phyloP scores from a whole-genome alignment of 2,888 invertebrate species.

The Cacoxenus indagator region DNA sequence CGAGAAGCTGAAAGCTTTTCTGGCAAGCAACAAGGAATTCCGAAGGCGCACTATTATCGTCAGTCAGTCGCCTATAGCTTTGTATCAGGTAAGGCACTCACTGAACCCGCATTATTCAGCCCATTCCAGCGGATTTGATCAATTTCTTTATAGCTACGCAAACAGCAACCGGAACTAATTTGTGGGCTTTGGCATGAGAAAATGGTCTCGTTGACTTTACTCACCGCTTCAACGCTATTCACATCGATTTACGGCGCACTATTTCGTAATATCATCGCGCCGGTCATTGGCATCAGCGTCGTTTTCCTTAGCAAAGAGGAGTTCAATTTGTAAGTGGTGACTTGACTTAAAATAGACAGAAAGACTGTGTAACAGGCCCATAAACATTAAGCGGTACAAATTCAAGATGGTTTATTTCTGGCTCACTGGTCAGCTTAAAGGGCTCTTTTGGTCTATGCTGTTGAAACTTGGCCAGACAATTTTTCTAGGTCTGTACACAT shows the following conservation, averaged over 20 bases:
- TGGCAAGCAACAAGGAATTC: slow-evolving; percentile 59
- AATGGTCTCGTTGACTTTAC: slow-evolving; percentile 62
- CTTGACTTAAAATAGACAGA: too few species aligned
- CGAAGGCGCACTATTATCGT: slow-evolving; percentile 65
- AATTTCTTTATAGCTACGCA: slow-evolving; percentile 59
- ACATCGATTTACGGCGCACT: slow-evolving; percentile 70
- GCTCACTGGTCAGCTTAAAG: too few species aligned
- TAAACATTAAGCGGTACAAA: too few species aligned
- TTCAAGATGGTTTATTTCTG: too few species aligned
- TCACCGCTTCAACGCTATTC: slow-evolving; percentile 68
- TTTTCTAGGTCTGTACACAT: too few species aligned
- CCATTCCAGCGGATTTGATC: neutral
- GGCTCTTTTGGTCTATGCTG: too few species aligned
- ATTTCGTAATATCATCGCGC: slow-evolving; percentile 69
- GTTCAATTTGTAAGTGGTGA: slow-evolving; percentile 67
- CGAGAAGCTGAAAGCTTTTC: slow-evolving; percentile 61
- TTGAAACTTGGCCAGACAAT: too few species aligned
- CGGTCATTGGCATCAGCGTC: slow-evolving; percentile 69
- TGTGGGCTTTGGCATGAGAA: slow-evolving; percentile 71
- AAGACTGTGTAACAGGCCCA: too few species aligned
- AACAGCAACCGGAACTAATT: slow-evolving; percentile 67
- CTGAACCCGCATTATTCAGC: neutral
- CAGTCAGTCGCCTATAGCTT: slow-evolving; percentile 67
- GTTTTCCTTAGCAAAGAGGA: slow-evolving; percentile 71
- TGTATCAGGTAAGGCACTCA: slow-evolving; percentile 66